These are phyloP conservation scores for Saguinus midas DNA, from an alignment of 2,113 vertebrate species.

Conservation along the genomic window DNA sequence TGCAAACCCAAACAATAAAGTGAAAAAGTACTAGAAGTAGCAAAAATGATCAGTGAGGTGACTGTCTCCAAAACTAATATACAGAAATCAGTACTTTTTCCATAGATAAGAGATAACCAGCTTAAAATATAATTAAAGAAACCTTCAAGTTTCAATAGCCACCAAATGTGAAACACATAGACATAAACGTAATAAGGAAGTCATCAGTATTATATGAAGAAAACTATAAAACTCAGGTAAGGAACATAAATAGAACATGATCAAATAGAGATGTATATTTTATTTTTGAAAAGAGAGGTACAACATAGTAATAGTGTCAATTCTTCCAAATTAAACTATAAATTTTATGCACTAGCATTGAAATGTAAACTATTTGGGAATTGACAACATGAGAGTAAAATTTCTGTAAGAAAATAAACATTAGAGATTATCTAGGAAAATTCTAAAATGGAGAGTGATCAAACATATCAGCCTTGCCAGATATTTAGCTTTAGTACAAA, in stretches of 20 bases:
- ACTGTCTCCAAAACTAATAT: background rate
- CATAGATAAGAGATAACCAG: background rate
- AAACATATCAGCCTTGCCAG: background rate
- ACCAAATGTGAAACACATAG: background rate
- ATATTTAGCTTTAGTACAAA: conserved; percentile 24
- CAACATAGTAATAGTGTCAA: background rate
- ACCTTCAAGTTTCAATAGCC: background rate
- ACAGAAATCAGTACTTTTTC: background rate
- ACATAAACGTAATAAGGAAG: background rate
- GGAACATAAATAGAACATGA: background rate
- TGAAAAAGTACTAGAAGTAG: background rate
- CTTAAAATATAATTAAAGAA: conserved; percentile 17
- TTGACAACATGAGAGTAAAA: conserved; percentile 24
- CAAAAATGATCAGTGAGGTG: background rate
- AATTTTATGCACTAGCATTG: background rate
- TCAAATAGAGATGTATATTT: background rate
- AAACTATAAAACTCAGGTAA: conserved; percentile 20
- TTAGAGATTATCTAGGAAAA: background rate
- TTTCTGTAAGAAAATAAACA: conserved; percentile 29
- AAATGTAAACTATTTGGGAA: conserved; percentile 19
- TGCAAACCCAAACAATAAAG: background rate
- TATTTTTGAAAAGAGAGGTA: background rate
- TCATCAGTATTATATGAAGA: background rate
- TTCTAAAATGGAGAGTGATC: background rate
- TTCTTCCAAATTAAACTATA: conserved; percentile 5